Evolutionary conservation across 1,140 invertebrate genomes (phyloP).

Genomic region (Drosophila gunungcola): DNA sequence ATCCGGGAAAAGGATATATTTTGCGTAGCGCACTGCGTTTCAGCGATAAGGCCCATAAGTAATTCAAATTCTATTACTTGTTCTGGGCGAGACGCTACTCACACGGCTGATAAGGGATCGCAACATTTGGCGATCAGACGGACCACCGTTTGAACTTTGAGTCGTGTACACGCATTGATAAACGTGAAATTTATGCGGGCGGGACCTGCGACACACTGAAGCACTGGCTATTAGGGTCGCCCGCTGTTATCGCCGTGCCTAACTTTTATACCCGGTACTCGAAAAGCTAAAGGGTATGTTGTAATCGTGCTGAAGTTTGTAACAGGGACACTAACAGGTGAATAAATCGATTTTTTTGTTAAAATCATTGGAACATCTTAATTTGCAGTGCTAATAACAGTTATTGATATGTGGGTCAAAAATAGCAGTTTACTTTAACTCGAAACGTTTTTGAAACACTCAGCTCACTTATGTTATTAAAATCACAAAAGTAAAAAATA

Average conservation of each 20-base stretch:
- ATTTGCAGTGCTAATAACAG: too few relatives aligned
- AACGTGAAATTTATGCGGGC: constrained; percentile 69
- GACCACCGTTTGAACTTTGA: constrained; percentile 51
- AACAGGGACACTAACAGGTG: too few relatives aligned
- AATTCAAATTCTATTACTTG: constrained; percentile 38
- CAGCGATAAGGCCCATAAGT: constrained; percentile 45
- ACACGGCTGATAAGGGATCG: constrained; percentile 45
- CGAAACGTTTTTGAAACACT: too few relatives aligned
- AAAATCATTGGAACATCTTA: too few relatives aligned
- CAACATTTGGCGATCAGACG: constrained; percentile 52
- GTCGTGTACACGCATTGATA: constrained; percentile 53
- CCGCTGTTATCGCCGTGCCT: constrained; percentile 57
- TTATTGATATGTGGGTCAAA: too few relatives aligned
- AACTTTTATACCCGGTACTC: constrained; percentile 38
- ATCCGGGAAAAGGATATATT: constrained; percentile 51
- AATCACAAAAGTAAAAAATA: too few relatives aligned
- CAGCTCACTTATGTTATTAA: too few relatives aligned
- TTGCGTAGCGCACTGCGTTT: constrained; percentile 21
- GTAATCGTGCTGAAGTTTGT: not conserved
- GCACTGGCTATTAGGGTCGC: constrained; percentile 59
- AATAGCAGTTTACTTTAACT: too few relatives aligned
- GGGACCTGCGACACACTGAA: constrained; percentile 27
- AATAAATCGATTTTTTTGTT: too few relatives aligned
- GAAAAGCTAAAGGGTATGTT: not conserved
- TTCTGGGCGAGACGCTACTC: constrained; percentile 18